Evolutionary conservation across 2,113 vertebrate genomes (phyloP), one percentile per base, ranked within the genome.

Genomic region (Chrysemys picta): DNA sequence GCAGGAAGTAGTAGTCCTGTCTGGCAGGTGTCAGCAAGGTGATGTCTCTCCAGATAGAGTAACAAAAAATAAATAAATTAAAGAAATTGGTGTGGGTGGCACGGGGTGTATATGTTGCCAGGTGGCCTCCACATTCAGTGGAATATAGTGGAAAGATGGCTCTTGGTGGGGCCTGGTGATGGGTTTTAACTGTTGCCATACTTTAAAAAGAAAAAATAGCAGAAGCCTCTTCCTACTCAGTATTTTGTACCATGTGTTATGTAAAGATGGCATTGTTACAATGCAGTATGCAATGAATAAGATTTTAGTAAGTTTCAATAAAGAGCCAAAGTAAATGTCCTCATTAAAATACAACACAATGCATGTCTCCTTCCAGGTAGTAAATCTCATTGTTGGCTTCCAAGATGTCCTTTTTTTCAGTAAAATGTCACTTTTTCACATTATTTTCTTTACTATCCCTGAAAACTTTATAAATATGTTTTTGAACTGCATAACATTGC

Each of bases 21-120:
- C 19, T 17, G 3, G 57, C 11, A 25, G 11, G 10, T 10, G 6
- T 21, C 38, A 1, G n/a, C 27, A 42, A 0, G 2, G 35, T 56
- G 21, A 90, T 1, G 9, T 57, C 31, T 35, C 83, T 11, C 17
- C 12, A 59, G 25, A 59, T 29, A 29, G 11, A 59, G 27, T 13
- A 59, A 59, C 5, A 59, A 59, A 27, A 59, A 59, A 29, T 78
- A 12, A 3, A 78, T 31, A 52, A 0, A 6, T 62, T 45, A 19
- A 4, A 80, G 0, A 1, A 27, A 88, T 2, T 0, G 8, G 47
- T 85, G 80, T 69, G 2, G 6, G 5, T 31, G 10, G 29, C 50
- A 75, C 8, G 38, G 80, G 0, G 1, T 6, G 6, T 2, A 6
- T 79, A 19, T 9, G 9, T 56, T 19, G 25, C 27, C 27, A 62